Base-by-base conservation (phyloP, 2,113 vertebrate genomes). In the Dendrocopos noguchii region DNA sequence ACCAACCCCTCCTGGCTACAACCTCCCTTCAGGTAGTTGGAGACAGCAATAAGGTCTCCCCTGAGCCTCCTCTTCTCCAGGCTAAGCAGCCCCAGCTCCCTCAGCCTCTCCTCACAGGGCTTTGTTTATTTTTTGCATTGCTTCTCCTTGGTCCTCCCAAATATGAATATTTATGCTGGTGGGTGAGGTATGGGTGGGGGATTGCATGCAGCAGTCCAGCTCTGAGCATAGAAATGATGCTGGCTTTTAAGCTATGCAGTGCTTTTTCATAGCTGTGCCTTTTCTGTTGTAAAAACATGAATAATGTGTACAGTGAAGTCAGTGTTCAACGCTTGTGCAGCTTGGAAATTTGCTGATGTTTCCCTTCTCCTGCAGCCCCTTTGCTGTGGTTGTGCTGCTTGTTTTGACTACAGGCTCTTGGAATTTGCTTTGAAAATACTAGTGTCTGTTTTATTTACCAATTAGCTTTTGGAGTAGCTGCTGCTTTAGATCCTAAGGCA, bases 361-460 rank as follows among this genome's bases (percentile, higher is more conserved):
- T 87, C 13, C 16, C 59, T 88, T 80, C 34, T 76, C 42, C 55
- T 66, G 72, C 36, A 71, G 10, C 31, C 33, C 46, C 74, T 92
- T 89, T 91, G 18, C 64, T 91, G 91, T 92, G 94, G 85, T 76
- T 88, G 16, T 60, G 36, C 46, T 89, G 78, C 39, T 77, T 87
- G 31, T 95, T 96, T 93, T 91, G 92, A 44, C 68, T 92, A 50
- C 56, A 77, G 28, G 25, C 82, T 47, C 22, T 87, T 87, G 93
- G 87, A 93, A 91, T 93, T 95, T 93, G 28, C 81, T 93, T 95
- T 89, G 91, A 87, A 95, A 93, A 82, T 87, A 56, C 17, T 52
- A 29, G 1, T 65, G 33, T 68, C 34, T 91, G 42, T 52, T 87
- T 82, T 63, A 70, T 87, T 91, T 83, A 39, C 27, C 1, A 15